Conservation (phyloP, 2,113 vertebrate species). For the Crotalus viridis region DNA sequence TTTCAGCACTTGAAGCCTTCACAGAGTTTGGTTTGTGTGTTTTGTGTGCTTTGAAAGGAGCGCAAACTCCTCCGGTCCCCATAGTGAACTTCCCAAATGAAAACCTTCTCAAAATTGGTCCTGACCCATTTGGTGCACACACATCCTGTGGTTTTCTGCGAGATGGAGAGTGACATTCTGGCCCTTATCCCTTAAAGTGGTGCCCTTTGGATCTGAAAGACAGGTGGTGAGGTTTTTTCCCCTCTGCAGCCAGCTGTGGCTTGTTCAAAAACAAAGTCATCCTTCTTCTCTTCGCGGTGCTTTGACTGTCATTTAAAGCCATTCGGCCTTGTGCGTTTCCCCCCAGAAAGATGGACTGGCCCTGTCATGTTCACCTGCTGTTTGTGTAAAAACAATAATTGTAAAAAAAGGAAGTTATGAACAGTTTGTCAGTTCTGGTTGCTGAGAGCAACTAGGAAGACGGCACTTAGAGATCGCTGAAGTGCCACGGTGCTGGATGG, state of each 20-base stretch:
- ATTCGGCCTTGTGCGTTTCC: neutral
- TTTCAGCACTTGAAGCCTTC: neutral
- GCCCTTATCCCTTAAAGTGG: neutral
- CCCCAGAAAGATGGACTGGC: neutral
- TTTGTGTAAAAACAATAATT: constrained; percentile 22
- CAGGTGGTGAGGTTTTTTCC: rapidly evolving
- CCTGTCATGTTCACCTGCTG: constrained; percentile 20
- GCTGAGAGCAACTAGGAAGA: constrained; percentile 1
- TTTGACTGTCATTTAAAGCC: neutral
- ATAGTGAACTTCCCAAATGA: neutral
- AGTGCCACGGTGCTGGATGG: neutral
- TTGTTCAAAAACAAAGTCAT: neutral
- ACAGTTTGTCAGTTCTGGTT: neutral
- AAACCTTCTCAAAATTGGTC: neutral
- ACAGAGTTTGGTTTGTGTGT: neutral
- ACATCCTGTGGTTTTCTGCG: neutral
- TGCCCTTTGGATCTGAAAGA: rapidly evolving
- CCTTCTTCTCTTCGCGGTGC: neutral
- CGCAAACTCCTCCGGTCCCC: neutral
- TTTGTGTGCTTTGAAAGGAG: neutral
- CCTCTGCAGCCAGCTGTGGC: neutral
- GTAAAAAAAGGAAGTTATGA: constrained; percentile 38
- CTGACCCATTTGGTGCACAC: neutral
- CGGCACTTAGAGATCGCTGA: rapidly evolving
- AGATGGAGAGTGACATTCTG: neutral